Evolutionary conservation across 2,888 invertebrate genomes (phyloP).

Genomic region (Sclerodermus sp.): DNA sequence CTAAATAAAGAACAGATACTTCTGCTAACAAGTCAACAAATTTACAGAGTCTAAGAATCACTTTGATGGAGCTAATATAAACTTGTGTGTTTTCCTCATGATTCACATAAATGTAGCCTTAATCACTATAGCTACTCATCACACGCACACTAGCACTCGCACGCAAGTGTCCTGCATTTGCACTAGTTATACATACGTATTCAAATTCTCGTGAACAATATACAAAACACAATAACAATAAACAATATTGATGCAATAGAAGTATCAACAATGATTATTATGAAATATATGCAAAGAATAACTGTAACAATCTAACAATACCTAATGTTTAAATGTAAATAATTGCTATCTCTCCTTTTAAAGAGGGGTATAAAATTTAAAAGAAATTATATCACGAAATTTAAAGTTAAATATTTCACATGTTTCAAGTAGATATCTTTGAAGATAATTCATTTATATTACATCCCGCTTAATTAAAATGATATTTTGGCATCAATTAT

Average conservation of each 20-base stretch:
- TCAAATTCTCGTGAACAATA: constrained; percentile 10
- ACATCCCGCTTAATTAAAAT: too few relatives aligned
- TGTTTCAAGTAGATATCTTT: too few relatives aligned
- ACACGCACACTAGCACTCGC: constrained; percentile 13
- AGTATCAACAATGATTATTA: too few relatives aligned
- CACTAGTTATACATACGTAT: constrained; percentile 13
- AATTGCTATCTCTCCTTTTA: constrained; percentile 10
- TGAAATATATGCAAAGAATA: too few relatives aligned
- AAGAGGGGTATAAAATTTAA: constrained; percentile 20
- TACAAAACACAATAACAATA: too few relatives aligned
- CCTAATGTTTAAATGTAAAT: too few relatives aligned
- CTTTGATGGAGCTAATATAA: constrained; percentile 16
- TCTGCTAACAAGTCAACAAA: constrained; percentile 1
- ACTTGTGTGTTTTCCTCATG: constrained; percentile 24
- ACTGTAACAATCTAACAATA: too few relatives aligned
- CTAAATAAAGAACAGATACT: constrained; percentile 5
- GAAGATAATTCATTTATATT: too few relatives aligned
- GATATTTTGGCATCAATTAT: too few relatives aligned
- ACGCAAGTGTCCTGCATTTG: constrained; percentile 16
- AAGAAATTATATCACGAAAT: not conserved
- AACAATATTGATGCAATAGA: too few relatives aligned
- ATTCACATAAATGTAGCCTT: constrained; percentile 21
- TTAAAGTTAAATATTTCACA: too few relatives aligned
- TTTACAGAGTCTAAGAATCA: not conserved
- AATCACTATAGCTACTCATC: constrained; percentile 23